Conservation (phyloP, 2,113 vertebrate genomes). For the Zosterops hypoxanthus region DNA sequence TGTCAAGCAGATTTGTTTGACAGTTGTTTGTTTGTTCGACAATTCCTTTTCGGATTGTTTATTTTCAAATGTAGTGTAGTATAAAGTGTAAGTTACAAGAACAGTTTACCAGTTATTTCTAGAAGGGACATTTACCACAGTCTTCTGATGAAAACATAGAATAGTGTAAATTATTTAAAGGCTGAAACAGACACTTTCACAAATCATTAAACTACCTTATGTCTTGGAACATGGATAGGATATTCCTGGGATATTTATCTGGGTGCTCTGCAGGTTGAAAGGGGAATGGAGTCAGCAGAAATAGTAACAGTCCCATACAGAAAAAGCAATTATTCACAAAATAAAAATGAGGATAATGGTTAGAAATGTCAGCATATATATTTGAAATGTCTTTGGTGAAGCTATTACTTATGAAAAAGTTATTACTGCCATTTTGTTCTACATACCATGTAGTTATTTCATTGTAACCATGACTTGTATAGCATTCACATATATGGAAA, state of each 20-base stretch:
- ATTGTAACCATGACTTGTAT: neutral
- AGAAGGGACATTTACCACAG: neutral
- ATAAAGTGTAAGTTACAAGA: neutral
- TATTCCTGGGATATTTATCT: slow-evolving; percentile 24
- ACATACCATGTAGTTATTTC: neutral
- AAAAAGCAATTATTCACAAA: slow-evolving; percentile 32
- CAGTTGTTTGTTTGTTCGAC: neutral
- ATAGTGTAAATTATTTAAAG: slow-evolving; percentile 27
- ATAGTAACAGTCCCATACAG: neutral
- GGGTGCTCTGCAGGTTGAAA: neutral
- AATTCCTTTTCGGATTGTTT: slow-evolving; percentile 12
- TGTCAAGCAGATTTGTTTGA: neutral
- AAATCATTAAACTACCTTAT: slow-evolving; percentile 25
- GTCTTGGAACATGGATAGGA: neutral
- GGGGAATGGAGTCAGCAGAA: neutral
- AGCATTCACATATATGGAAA: neutral
- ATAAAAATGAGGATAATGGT: neutral
- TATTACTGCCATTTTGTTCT: neutral
- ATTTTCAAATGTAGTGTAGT: neutral
- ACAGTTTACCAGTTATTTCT: neutral
- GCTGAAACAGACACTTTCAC: slow-evolving; percentile 16
- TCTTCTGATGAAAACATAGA: neutral
- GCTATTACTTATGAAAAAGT: neutral
- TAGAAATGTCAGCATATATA: slow-evolving; percentile 17
- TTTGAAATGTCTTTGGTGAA: neutral